Evolutionary conservation across 2,888 invertebrate species (phyloP).

Genomic region (Elysia crispata): DNA sequence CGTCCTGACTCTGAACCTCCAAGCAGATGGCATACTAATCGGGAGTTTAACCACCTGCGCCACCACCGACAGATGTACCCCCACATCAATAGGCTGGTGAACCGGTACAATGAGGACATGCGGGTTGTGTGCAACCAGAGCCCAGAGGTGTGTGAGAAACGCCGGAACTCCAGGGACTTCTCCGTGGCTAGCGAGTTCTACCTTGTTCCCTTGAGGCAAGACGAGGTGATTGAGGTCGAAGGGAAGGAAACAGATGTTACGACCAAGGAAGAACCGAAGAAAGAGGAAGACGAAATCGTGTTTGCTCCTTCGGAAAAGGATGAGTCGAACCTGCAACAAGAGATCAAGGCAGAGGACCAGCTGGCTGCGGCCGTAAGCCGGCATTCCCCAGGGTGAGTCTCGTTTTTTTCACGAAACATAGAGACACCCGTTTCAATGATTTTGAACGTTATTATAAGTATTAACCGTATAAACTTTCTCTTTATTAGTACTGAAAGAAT

Average conservation of each 20-base stretch:
- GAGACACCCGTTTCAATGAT: no score
- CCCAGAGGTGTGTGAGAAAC: not conserved
- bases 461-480: no score
- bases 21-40: not conserved
- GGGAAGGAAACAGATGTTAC: not conserved
- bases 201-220: constrained; percentile 10
- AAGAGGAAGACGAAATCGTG: no score
- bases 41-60: constrained; percentile 16
- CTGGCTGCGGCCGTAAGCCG: no score
- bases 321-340: no score
- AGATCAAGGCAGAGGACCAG: no score
- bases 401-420: no score
- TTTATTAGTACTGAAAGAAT: no score
- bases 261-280: not conserved
- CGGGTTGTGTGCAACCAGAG: constrained; percentile 12
- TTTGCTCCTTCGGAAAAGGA: no score
- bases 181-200: not conserved
- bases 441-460: no score
- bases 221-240: not conserved
- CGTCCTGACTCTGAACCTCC: not conserved
- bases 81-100: not conserved
- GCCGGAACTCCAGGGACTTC: not conserved
- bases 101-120: constrained; percentile 9
- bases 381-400: no score
- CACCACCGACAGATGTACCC: not conserved